Percentiles rank a stretch among this genome's conserved stretches.
Conservation (phyloP, 2,888 invertebrate species). For the Cataglyphis livida region DNA sequence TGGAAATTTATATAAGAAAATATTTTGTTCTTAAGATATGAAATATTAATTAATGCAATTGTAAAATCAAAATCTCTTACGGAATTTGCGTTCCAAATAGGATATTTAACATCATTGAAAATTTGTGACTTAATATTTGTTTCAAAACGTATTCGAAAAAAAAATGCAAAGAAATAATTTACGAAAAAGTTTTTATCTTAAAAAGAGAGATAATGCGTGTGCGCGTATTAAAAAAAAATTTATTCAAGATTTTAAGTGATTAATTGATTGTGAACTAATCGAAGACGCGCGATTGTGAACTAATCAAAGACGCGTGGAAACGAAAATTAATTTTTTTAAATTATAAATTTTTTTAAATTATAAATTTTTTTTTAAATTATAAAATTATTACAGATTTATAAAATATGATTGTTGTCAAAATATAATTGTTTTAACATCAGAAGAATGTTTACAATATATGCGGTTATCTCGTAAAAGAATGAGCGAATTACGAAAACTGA, state of each 20-base stretch:
- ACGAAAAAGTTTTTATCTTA: not conserved
- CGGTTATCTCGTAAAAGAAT: not conserved
- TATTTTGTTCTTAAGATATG: not conserved
- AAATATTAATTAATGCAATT: not conserved
- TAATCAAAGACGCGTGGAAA: not conserved
- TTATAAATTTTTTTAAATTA: not conserved
- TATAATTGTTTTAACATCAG: conserved; percentile 17
- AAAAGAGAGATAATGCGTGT: not conserved
- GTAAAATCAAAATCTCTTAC: not conserved
- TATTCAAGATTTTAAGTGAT: not conserved
- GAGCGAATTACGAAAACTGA: conserved; percentile 20
- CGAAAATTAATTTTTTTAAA: not conserved
- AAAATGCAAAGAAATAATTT: not conserved
- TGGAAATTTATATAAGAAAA: not conserved
- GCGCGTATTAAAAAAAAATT: not conserved
- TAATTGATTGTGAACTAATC: not conserved
- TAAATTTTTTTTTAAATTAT: not conserved
- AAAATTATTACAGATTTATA: conserved; percentile 15
- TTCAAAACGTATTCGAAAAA: conserved; percentile 1
- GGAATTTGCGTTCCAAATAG: not conserved
- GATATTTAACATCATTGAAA: not conserved
- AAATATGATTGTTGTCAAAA: not conserved
- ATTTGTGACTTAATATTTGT: not conserved
- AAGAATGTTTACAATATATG: conserved; percentile 15
- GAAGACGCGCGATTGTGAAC: too few species aligned